Percentiles rank a stretch among this genome's conserved stretches.
Evolutionary conservation across 2,113 vertebrate genomes (phyloP).

Genomic region (Myiagra hebetior): DNA sequence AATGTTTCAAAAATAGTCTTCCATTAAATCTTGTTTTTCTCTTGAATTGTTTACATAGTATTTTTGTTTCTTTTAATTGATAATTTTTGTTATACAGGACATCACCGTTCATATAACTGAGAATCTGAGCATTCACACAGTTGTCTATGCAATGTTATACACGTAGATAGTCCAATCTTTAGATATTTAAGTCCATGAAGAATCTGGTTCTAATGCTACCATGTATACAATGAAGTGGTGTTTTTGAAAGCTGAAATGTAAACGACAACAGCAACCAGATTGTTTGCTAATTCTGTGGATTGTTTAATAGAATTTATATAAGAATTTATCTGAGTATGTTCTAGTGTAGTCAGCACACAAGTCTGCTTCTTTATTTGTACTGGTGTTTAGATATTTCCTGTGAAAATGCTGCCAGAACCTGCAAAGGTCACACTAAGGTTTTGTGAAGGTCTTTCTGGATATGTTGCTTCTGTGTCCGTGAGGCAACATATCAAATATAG

Average conservation of each 20-base stretch:
- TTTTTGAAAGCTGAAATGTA: background rate
- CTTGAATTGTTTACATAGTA: background rate
- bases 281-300: background rate
- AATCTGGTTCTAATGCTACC: background rate
- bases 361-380: background rate
- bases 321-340: background rate
- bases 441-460: background rate
- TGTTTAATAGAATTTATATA: background rate
- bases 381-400: background rate
- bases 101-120: background rate
- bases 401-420: background rate
- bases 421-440: background rate
- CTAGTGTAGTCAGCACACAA: background rate
- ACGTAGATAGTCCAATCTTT: background rate
- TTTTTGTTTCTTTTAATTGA: background rate
- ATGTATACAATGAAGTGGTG: rapidly evolving
- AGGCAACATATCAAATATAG: background rate
- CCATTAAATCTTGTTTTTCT: background rate
- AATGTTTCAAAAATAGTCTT: background rate
- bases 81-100: background rate
- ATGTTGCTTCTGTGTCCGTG: background rate
- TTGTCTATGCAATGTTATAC: background rate
- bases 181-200: background rate
- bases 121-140: background rate
- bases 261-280: background rate